phyloP scores from a whole-genome alignment of 2,113 vertebrate genomes.

The Galbula dea region DNA sequence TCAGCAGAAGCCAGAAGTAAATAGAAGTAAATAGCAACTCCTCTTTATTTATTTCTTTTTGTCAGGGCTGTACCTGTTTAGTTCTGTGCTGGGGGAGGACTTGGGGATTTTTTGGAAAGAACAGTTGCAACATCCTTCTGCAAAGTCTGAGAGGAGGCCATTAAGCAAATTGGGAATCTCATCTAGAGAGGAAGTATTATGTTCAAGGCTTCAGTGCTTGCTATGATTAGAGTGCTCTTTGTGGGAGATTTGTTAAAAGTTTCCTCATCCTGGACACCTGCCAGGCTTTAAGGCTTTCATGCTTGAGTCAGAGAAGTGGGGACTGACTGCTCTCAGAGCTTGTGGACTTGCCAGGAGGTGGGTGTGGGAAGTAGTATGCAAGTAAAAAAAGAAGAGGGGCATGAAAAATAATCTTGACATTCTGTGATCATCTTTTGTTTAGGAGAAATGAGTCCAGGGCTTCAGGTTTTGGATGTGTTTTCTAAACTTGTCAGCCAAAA shows the following conservation, averaged over 20 bases:
- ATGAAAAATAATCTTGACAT: neutral
- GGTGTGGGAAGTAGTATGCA: slow-evolving; percentile 9
- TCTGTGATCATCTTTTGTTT: neutral
- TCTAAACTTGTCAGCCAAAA: neutral
- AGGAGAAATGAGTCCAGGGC: neutral
- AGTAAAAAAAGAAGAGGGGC: neutral
- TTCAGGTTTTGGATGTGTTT: neutral
- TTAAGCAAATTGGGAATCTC: slow-evolving; percentile 43
- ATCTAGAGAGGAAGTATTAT: neutral
- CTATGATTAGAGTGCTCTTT: slow-evolving; percentile 53
- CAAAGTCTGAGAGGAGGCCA: neutral
- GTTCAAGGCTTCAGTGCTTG: slow-evolving; percentile 43
- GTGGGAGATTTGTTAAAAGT: slow-evolving; percentile 48
- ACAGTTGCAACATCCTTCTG: neutral
- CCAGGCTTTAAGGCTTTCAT: slow-evolving; percentile 49
- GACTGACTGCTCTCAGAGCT: slow-evolving; percentile 25
- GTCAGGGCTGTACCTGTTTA: neutral
- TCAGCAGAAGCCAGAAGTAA: slow-evolving; percentile 20
- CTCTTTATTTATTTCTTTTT: neutral
- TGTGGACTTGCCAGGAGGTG: slow-evolving; percentile 19
- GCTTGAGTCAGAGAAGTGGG: slow-evolving; percentile 16
- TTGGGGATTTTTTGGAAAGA: neutral
- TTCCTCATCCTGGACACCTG: slow-evolving; percentile 46
- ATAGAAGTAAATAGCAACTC: no score
- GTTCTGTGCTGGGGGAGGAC: neutral